These are phyloP conservation scores for Tragulus kanchil DNA, from an alignment of 2,113 vertebrate genomes.

Conservation along the genomic window DNA sequence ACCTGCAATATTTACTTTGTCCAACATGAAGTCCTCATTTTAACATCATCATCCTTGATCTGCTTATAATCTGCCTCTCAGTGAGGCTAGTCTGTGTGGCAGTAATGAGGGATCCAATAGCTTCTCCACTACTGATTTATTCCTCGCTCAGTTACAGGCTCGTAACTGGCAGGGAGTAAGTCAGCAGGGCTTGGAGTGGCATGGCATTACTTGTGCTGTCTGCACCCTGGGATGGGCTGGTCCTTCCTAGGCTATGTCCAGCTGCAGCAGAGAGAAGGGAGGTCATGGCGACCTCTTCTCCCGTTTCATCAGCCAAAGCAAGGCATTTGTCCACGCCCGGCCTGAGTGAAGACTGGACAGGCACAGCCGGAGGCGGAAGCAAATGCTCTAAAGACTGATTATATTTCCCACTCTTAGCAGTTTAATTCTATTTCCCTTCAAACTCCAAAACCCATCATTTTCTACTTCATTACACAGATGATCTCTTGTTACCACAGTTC, in stretches of 20 bases:
- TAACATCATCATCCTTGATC: background rate
- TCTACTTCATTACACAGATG: background rate
- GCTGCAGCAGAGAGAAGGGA: background rate
- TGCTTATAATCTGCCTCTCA: background rate
- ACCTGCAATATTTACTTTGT: background rate
- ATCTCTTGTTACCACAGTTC: background rate
- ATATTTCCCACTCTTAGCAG: background rate
- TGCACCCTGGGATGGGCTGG: background rate
- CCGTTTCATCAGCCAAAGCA: background rate
- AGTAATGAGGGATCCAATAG: background rate
- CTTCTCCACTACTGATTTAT: background rate
- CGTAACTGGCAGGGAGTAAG: too few relatives aligned
- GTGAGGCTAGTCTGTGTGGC: background rate
- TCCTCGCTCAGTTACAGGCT: background rate
- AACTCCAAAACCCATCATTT: background rate
- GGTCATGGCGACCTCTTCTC: background rate
- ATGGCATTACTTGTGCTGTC: background rate
- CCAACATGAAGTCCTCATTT: background rate
- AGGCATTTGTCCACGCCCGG: background rate
- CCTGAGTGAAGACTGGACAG: background rate
- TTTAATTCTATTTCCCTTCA: background rate
- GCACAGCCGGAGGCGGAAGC: background rate
- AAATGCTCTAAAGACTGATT: background rate
- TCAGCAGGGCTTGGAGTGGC: too few relatives aligned
- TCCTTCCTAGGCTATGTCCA: fast-evolving